Percentiles rank a stretch among this genome's conserved stretches.
Conservation (phyloP, 2,797 vertebrate genomes). For the Pseudochirops corinnae region DNA sequence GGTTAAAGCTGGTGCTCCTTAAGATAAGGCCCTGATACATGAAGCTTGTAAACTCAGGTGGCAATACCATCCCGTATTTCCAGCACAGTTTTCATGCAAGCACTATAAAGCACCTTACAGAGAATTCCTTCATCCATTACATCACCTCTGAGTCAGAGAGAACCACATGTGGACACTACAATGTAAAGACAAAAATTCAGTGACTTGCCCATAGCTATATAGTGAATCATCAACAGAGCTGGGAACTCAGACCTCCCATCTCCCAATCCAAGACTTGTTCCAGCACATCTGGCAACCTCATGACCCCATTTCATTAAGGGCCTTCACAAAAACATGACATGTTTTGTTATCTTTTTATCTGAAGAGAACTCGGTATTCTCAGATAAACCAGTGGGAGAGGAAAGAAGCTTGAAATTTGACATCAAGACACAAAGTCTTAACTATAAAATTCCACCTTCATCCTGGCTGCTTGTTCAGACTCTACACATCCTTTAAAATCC, state of each 20-base stretch:
- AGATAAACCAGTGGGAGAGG: rapidly evolving
- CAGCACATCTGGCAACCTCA: too few relatives aligned
- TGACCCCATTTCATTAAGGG: too few relatives aligned
- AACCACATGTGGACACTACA: background rate
- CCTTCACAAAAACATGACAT: background rate
- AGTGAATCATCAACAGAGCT: background rate
- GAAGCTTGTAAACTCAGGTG: background rate
- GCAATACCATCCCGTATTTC: background rate
- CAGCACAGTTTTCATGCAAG: background rate
- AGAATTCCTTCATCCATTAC: background rate
- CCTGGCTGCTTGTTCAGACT: background rate
- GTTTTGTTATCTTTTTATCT: background rate
- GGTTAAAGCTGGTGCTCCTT: background rate
- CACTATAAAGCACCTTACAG: rapidly evolving
- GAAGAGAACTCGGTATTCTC: too few relatives aligned
- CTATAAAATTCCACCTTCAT: background rate
- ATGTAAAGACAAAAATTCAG: background rate
- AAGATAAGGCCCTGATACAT: background rate
- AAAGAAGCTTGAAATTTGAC: background rate
- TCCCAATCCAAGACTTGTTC: background rate
- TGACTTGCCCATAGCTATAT: background rate
- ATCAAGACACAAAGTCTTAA: background rate
- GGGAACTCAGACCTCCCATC: background rate
- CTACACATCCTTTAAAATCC: background rate
- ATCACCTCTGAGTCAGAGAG: slow-evolving; percentile 2